Evolutionary conservation across 2,797 vertebrate genomes (phyloP).

Genomic region (Cyprinella venusta): DNA sequence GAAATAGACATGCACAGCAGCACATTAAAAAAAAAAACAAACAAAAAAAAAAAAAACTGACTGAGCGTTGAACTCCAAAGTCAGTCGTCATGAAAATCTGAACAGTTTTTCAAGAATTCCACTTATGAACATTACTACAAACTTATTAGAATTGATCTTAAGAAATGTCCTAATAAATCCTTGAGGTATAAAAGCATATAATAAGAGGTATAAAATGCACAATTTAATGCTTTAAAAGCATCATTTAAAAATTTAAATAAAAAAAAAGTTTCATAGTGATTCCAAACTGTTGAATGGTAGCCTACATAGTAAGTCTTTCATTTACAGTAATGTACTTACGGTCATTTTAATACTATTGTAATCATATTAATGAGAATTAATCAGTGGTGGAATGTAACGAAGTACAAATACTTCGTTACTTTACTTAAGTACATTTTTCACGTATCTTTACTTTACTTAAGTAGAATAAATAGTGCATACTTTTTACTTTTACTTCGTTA

Average conservation of each 20-base stretch:
- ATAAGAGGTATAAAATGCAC: too few species aligned
- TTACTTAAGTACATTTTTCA: too few species aligned
- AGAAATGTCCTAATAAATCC: not conserved
- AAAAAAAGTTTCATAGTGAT: not conserved
- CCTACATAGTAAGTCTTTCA: not conserved
- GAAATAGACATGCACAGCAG: not conserved
- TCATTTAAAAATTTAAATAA: not conserved
- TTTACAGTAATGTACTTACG: not conserved
- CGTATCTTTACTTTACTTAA: too few species aligned
- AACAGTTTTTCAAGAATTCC: not conserved
- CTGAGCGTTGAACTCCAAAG: not conserved
- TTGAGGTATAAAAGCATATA: not conserved
- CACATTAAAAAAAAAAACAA: too few species aligned
- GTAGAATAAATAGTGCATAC: too few species aligned
- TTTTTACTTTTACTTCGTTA: too few species aligned
- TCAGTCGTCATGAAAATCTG: not conserved
- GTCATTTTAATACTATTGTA: not conserved
- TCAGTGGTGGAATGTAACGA: too few species aligned
- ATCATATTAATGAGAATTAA: conserved; percentile 3
- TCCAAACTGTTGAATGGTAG: not conserved
- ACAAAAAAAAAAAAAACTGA: not conserved
- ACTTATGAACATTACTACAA: not conserved
- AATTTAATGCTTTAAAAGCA: too few species aligned
- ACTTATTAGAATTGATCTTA: not conserved
- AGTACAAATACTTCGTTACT: too few species aligned